Conservation (phyloP, 2,113 vertebrate species). For the Hippocampus barbouri region DNA sequence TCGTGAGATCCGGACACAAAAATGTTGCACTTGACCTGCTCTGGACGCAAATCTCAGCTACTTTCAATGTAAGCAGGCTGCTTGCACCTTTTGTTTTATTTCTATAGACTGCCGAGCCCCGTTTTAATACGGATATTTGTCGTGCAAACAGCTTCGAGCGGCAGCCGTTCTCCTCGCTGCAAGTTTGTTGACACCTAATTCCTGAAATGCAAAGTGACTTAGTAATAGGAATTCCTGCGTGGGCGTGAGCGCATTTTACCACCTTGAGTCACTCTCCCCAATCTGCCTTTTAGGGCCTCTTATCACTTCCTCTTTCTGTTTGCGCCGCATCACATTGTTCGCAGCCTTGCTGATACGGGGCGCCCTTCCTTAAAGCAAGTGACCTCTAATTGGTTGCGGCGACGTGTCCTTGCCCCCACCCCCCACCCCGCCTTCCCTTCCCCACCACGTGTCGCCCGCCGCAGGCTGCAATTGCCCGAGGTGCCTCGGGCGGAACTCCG, state of each 20-base stretch:
- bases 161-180: not conserved
- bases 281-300: constrained; percentile 23
- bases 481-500: constrained; percentile 26
- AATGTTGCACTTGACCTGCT: too few species aligned
- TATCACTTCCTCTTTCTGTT: constrained; percentile 40
- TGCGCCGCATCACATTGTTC: constrained; percentile 21
- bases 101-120: not conserved
- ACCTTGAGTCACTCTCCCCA: constrained; percentile 3
- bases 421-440: too few species aligned
- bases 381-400: not conserved
- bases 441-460: not conserved
- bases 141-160: not conserved
- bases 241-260: constrained; percentile 17
- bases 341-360: constrained; percentile 6
- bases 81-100: not conserved
- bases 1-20: too few species aligned
- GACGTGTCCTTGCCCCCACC: not conserved
- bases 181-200: not conserved
- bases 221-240: not conserved
- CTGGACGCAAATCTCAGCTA: too few species aligned
- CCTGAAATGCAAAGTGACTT: not conserved
- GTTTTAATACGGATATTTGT: not conserved
- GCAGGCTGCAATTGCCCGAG: constrained; percentile 21
- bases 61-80: too few species aligned
- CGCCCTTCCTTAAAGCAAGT: constrained; percentile 10